Conservation (phyloP, 64 coral and sea anemone genomes). For the Orbicella faveolata region DNA sequence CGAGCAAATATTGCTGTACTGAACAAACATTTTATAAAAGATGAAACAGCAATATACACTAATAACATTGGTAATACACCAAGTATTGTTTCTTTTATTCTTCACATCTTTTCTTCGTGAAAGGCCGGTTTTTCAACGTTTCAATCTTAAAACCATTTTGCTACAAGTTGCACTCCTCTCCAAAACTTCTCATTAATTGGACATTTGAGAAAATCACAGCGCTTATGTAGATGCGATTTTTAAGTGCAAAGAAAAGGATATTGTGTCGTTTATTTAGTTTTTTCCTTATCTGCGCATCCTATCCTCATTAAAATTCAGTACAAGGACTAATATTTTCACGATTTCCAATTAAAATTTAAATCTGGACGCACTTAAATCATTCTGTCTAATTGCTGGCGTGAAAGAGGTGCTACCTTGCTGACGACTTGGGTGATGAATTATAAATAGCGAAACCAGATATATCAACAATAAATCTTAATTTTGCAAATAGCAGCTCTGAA, state of each 20-base stretch:
- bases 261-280: background rate
- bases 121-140: too few relatives aligned
- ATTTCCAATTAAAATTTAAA: constrained; percentile 12
- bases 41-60: background rate
- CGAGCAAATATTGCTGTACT: background rate
- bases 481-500: background rate
- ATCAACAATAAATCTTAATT: constrained; percentile 6
- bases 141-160: too few relatives aligned
- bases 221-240: background rate
- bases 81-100: background rate
- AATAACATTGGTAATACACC: background rate
- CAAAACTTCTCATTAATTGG: too few relatives aligned
- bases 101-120: background rate
- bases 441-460: constrained; percentile 12
- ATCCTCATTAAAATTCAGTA: background rate
- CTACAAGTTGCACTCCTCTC: too few relatives aligned
- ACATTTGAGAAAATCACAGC: too few relatives aligned
- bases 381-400: constrained; percentile 17
- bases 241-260: background rate
- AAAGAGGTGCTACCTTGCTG: background rate
- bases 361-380: background rate
- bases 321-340: background rate
- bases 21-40: background rate
- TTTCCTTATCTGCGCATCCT: background rate
- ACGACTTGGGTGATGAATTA: constrained; percentile 4